Evolutionary conservation across 2,888 invertebrate species (phyloP).

Genomic region (Chrysolina oricalcia): DNA sequence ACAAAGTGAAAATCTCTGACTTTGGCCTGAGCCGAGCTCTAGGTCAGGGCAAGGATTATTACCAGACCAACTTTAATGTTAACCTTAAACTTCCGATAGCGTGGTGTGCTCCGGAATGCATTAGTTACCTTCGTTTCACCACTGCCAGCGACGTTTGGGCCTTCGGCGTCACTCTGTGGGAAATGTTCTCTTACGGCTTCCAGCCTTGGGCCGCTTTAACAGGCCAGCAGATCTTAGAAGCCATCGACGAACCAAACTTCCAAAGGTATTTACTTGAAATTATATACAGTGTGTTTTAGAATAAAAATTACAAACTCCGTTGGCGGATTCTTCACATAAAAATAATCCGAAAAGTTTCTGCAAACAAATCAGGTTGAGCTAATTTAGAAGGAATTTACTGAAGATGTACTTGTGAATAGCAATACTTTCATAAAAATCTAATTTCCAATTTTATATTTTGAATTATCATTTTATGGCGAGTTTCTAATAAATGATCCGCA

Average conservation of each 20-base stretch:
- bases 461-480: no score
- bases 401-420: no score
- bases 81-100: constrained; percentile 98
- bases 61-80: constrained; percentile 98
- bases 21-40: constrained; percentile 96
- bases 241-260: constrained; percentile 94
- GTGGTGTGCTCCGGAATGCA: constrained; percentile 99
- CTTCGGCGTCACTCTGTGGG: constrained; percentile 96
- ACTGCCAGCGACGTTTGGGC: constrained; percentile 99
- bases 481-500: no score
- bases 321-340: no score
- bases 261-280: constrained; percentile 74
- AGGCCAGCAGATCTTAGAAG: constrained; percentile 91
- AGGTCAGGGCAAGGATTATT: constrained; percentile 98
- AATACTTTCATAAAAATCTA: no score
- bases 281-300: no score
- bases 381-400: no score
- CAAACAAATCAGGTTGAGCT: no score
- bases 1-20: constrained; percentile 98
- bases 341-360: no score
- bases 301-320: no score
- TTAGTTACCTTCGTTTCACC: constrained; percentile 95
- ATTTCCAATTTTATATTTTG: no score
- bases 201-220: constrained; percentile 98
- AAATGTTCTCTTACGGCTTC: constrained; percentile 99